These are phyloP conservation scores for Pseudomyrmex gracilis DNA, from an alignment of 1,140 invertebrate species.

Conservation along the genomic window DNA sequence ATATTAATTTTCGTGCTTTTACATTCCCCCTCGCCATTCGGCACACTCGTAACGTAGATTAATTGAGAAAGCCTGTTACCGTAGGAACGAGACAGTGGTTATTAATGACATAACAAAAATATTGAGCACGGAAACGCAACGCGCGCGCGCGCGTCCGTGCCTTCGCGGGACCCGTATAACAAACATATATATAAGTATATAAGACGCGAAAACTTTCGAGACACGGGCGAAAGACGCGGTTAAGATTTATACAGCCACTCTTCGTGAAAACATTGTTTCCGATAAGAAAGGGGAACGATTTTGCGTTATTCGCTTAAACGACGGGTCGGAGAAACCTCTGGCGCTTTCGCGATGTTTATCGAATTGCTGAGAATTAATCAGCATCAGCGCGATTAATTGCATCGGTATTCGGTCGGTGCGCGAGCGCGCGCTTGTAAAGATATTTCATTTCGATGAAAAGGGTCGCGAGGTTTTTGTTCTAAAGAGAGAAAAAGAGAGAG, in stretches of 20 bases:
- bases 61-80: slow-evolving; percentile 75
- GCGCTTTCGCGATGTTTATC: slow-evolving; percentile 47
- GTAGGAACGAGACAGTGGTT: slow-evolving; percentile 70
- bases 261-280: slow-evolving; percentile 44
- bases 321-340: slow-evolving; percentile 29
- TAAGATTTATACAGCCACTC: slow-evolving; percentile 61
- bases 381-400: slow-evolving; percentile 52
- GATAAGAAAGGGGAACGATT: slow-evolving; percentile 19
- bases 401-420: slow-evolving; percentile 28
- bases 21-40: slow-evolving; percentile 69
- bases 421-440: not conserved
- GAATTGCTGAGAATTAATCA: slow-evolving; percentile 48
- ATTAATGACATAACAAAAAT: slow-evolving; percentile 77
- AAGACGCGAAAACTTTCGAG: slow-evolving; percentile 67
- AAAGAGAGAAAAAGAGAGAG: not conserved
- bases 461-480: slow-evolving; percentile 31
- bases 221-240: slow-evolving; percentile 54
- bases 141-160: slow-evolving; percentile 13
- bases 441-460: slow-evolving; percentile 56
- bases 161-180: slow-evolving; percentile 60
- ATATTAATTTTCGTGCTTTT: slow-evolving; percentile 75
- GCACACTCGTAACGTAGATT: slow-evolving; percentile 76
- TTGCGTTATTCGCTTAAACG: slow-evolving; percentile 42
- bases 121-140: slow-evolving; percentile 52
- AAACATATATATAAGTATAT: slow-evolving; percentile 55